phyloP scores from a whole-genome alignment of 2,888 invertebrate genomes.

The Tetragonula carbonaria region DNA sequence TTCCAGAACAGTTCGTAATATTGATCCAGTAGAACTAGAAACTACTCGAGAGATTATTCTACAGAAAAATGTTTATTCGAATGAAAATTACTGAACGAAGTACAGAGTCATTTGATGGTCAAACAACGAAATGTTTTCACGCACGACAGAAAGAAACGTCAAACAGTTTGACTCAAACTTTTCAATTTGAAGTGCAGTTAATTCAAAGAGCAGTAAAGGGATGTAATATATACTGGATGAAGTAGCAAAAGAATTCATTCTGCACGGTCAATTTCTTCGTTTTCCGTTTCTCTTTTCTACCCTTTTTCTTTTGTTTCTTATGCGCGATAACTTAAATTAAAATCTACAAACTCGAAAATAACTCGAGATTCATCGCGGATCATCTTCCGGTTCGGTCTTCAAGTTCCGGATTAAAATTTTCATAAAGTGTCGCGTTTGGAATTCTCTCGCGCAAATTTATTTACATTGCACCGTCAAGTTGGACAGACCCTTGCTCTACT shows the following conservation, averaged over 20 bases:
- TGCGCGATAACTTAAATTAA: not conserved
- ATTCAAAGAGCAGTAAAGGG: not conserved
- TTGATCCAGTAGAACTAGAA: too few relatives aligned
- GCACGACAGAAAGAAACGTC: too few relatives aligned
- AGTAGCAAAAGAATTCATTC: too few relatives aligned
- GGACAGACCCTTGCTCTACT: not conserved
- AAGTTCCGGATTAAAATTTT: not conserved
- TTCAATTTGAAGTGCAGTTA: not conserved
- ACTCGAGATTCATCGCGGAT: not conserved
- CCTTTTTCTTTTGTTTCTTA: too few relatives aligned
- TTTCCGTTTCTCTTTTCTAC: not conserved
- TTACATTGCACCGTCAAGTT: slow-evolving; percentile 1
- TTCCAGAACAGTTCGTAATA: too few relatives aligned
- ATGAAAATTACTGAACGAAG: too few relatives aligned
- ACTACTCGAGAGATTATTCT: too few relatives aligned
- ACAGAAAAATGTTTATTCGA: too few relatives aligned
- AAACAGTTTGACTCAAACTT: too few relatives aligned
- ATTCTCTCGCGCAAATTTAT: slow-evolving; percentile 4
- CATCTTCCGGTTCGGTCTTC: too few relatives aligned
- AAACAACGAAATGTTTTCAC: too few relatives aligned
- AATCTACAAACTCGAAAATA: not conserved
- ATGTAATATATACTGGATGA: not conserved
- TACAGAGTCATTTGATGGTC: too few relatives aligned
- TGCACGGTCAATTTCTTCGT: not conserved
- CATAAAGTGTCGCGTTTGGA: slow-evolving; percentile 3